Conservation (phyloP, 1,140 invertebrate species). For the Apis florea region DNA sequence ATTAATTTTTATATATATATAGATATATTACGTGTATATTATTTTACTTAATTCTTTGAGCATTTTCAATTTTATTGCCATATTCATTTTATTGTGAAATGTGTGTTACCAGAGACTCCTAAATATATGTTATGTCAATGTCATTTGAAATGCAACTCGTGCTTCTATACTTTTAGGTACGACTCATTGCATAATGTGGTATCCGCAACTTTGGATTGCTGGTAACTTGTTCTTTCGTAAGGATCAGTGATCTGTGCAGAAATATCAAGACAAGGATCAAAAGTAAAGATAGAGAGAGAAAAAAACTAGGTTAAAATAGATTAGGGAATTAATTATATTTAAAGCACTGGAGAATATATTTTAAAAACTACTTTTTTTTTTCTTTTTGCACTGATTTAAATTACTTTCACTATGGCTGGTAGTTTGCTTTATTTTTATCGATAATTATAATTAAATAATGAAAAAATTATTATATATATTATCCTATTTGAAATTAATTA, state of each 20-base stretch:
- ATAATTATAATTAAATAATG: not conserved
- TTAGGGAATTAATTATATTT: not conserved
- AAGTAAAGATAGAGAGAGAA: not conserved
- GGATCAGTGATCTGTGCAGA: not conserved
- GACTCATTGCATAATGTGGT: slow-evolving; percentile 19
- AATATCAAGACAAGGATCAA: not conserved
- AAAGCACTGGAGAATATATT: not conserved
- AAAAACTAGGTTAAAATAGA: not conserved
- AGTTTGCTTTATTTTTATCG: not conserved
- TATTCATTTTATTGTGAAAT: slow-evolving; percentile 31
- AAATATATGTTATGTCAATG: not conserved
- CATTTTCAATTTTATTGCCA: not conserved
- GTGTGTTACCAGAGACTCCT: slow-evolving; percentile 6
- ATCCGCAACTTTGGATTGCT: not conserved
- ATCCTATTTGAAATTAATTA: not conserved
- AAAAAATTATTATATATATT: not conserved
- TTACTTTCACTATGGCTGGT: slow-evolving; percentile 8
- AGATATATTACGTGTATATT: not conserved
- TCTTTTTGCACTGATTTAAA: not conserved
- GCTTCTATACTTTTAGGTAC: slow-evolving; percentile 31
- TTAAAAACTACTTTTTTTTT: not conserved
- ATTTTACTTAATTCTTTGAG: not conserved
- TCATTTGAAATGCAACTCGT: slow-evolving; percentile 39
- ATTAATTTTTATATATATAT: not conserved
- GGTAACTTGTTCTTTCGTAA: slow-evolving; percentile 39